phyloP scores from a whole-genome alignment of 2,888 invertebrate species.

The Erebia aethiops region DNA sequence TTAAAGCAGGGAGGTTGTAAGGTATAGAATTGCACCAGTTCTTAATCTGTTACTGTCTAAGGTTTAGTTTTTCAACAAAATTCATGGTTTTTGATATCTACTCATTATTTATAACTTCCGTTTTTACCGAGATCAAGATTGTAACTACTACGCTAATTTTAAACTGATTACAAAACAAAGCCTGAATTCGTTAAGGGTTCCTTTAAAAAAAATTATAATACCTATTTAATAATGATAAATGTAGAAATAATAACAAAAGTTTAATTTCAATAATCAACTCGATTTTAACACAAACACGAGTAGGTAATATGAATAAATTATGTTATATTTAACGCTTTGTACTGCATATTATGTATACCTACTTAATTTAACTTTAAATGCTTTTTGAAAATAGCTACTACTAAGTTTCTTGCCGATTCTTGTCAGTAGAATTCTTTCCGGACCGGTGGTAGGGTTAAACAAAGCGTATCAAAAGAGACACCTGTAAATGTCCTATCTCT shows the following conservation, averaged over 20 bases:
- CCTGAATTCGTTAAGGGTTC: background rate
- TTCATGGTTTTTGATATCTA: background rate
- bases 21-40: too few relatives aligned
- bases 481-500: too few relatives aligned
- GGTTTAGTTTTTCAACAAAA: background rate
- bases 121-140: constrained; percentile 1
- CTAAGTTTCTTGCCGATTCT: too few relatives aligned
- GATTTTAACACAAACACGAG: background rate
- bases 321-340: background rate
- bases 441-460: too few relatives aligned
- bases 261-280: constrained; percentile 1
- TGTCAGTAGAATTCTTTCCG: too few relatives aligned
- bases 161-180: background rate
- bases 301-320: background rate
- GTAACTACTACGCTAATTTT: background rate
- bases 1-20: too few relatives aligned
- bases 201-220: background rate
- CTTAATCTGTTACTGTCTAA: too few relatives aligned
- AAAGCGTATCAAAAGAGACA: too few relatives aligned
- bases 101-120: background rate
- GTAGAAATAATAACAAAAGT: background rate
- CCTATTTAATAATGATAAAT: background rate
- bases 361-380: too few relatives aligned
- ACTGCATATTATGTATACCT: too few relatives aligned
- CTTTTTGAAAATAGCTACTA: too few relatives aligned